A percentile compares a stretch with the other conserved stretches of the same genome.
Evolutionary conservation across 2,113 vertebrate species (phyloP).

Genomic region (Chlamydotis undulata): DNA sequence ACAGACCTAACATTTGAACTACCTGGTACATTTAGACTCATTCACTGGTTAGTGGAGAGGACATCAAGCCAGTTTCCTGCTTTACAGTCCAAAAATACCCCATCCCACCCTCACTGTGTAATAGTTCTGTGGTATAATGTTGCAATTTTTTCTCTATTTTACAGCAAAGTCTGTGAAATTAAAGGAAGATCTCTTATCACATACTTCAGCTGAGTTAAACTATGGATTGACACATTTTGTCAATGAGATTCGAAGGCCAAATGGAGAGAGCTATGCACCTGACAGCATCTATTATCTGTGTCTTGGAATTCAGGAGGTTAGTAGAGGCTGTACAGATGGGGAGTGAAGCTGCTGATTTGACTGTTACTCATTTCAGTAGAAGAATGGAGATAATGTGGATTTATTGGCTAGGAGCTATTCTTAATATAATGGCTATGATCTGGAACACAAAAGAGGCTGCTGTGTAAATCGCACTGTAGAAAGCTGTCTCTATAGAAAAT

Average conservation of each 20-base stretch:
- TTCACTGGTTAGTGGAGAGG: neutral
- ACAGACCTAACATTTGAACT: neutral
- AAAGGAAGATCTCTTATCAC: constrained; percentile 86
- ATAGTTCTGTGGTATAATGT: constrained; percentile 39
- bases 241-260: constrained; percentile 89
- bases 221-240: constrained; percentile 87
- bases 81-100: neutral
- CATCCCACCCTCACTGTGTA: neutral
- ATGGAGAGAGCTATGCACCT: constrained; percentile 90
- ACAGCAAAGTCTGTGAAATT: constrained; percentile 81
- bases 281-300: constrained; percentile 98
- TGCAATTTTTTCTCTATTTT: constrained; percentile 58
- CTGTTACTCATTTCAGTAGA: neutral
- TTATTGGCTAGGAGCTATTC: neutral
- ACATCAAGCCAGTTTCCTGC: neutral
- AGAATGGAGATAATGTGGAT: neutral
- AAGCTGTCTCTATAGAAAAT: neutral
- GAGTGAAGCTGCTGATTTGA: constrained; percentile 1
- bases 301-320: constrained; percentile 95
- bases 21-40: neutral
- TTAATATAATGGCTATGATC: neutral
- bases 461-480: neutral
- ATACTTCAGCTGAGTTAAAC: constrained; percentile 85
- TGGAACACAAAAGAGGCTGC: neutral
- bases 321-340: constrained; percentile 58